Conservation (phyloP, 2,113 vertebrate species). For the Tympanuchus pallidicinctus region DNA sequence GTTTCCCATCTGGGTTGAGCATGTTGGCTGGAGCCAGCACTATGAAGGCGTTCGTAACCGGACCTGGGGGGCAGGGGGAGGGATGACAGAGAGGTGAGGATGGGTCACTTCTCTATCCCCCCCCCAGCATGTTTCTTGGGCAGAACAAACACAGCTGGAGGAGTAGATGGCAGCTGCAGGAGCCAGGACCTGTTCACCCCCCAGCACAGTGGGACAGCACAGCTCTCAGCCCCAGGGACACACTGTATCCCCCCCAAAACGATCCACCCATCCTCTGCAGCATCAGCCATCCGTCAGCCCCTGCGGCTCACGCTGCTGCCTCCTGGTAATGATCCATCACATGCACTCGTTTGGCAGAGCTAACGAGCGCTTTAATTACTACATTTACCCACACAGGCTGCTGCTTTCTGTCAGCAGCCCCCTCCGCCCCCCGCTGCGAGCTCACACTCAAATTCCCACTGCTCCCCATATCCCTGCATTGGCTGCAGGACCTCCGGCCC, state of each 20-base stretch:
- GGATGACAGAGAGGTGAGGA: fast-evolving
- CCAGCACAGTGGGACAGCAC: background rate
- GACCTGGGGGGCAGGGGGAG: constrained; percentile 74
- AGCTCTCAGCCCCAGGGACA: fast-evolving
- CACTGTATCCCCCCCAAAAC: background rate
- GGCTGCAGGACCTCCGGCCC: background rate
- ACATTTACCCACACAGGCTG: background rate
- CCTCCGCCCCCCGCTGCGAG: background rate
- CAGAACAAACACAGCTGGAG: fast-evolving
- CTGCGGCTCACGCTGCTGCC: background rate
- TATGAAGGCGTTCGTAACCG: constrained; percentile 90
- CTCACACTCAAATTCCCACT: background rate
- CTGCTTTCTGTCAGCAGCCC: background rate
- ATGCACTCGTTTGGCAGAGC: background rate
- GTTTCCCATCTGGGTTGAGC: constrained; percentile 89
- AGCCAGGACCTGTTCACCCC: background rate
- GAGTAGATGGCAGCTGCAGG: background rate
- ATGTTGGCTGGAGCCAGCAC: constrained; percentile 89
- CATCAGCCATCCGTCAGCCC: background rate
- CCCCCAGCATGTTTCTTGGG: background rate
- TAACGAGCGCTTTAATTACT: constrained; percentile 49
- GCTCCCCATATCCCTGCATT: background rate
- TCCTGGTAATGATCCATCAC: constrained; percentile 4
- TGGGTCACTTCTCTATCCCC: background rate
- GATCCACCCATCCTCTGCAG: background rate